phyloP scores from a whole-genome alignment of 2,113 vertebrate species.

The Anguilla japonica region DNA sequence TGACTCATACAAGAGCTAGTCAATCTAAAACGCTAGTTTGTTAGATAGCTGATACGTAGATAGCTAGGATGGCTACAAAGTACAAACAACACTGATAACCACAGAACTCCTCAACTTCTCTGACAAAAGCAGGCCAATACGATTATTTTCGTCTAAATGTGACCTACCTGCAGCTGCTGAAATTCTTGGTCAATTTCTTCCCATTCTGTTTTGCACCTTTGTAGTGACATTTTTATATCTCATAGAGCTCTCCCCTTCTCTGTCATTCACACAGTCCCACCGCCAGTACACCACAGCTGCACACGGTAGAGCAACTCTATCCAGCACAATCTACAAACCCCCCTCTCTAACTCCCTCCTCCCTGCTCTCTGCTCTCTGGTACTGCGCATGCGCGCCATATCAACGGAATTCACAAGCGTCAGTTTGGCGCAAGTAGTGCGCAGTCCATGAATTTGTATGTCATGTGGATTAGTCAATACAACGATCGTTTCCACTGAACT shows the following conservation, averaged over 20 bases:
- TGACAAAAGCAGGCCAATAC: background rate
- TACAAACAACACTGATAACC: constrained; percentile 6
- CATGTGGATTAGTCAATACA: background rate
- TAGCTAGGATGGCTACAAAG: background rate
- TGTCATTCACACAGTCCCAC: constrained; percentile 7
- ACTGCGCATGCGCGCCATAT: background rate
- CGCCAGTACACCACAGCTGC: constrained; percentile 27
- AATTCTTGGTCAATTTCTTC: constrained; percentile 84
- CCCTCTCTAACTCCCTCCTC: constrained; percentile 25
- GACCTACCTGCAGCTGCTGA: constrained; percentile 84
- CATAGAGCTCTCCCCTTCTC: background rate
- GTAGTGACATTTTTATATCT: constrained; percentile 64
- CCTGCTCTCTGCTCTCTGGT: background rate
- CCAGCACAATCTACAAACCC: constrained; percentile 19
- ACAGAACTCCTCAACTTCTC: background rate
- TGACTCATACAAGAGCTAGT: background rate
- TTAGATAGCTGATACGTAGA: background rate
- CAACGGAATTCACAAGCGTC: background rate
- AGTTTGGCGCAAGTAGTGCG: background rate
- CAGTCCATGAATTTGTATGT: background rate
- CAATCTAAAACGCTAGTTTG: background rate
- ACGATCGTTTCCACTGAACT: background rate
- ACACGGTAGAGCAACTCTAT: constrained; percentile 21
- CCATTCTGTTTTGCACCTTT: constrained; percentile 78
- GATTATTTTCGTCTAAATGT: background rate